Conservation (phyloP, 2,888 invertebrate species). For the Dicycla oo region DNA sequence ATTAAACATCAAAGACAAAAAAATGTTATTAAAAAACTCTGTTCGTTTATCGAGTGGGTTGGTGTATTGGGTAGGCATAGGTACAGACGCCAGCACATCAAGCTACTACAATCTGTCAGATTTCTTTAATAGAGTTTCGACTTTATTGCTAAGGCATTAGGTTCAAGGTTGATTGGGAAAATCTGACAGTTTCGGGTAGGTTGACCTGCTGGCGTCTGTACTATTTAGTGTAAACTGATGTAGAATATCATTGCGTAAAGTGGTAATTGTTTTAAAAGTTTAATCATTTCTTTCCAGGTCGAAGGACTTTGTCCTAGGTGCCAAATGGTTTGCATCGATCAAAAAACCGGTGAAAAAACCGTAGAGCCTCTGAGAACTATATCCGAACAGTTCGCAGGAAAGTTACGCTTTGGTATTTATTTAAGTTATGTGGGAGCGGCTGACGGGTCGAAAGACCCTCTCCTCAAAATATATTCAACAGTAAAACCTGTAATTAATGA, state of each 20-base stretch:
- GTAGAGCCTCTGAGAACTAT: constrained; percentile 94
- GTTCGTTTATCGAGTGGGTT: not conserved
- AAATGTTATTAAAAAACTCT: not conserved
- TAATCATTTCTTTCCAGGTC: constrained; percentile 86
- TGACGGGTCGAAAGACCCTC: constrained; percentile 74
- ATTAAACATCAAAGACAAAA: too few species aligned
- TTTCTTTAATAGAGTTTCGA: too few species aligned
- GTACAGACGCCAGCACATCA: too few species aligned
- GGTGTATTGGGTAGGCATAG: not conserved
- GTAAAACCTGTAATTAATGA: constrained; percentile 76
- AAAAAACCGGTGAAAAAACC: constrained; percentile 94
- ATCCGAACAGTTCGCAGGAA: constrained; percentile 93
- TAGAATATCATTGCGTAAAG: not conserved
- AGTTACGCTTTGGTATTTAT: constrained; percentile 95
- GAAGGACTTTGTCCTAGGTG: constrained; percentile 96
- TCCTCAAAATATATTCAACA: constrained; percentile 70
- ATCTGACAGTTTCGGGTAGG: too few species aligned
- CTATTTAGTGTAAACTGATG: not conserved
- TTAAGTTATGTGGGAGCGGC: constrained; percentile 87
- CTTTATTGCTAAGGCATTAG: too few species aligned
- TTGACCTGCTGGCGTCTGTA: too few species aligned
- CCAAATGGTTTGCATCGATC: constrained; percentile 99
- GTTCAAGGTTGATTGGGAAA: too few species aligned
- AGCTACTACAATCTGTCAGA: too few species aligned
- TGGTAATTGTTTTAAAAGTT: not conserved